Evolutionary conservation across 92 coral and sea anemone species (phyloP).

Genomic region (Porites divaricata): DNA sequence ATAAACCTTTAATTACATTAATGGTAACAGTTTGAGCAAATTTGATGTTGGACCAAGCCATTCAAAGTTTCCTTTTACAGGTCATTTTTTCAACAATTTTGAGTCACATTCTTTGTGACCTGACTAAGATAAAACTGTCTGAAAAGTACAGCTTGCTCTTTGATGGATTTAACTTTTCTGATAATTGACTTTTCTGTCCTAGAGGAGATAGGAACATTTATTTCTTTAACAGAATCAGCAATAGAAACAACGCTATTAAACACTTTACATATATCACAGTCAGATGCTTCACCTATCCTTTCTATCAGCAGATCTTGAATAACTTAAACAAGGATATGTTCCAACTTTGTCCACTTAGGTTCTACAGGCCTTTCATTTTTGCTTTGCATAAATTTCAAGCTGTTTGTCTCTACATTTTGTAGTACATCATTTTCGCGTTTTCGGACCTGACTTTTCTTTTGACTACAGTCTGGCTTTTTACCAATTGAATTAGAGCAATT

Average conservation of each 20-base stretch:
- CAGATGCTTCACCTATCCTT: constrained; percentile 48
- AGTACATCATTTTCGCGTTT: constrained; percentile 37
- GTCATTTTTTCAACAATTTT: neutral
- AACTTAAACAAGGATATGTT: constrained; percentile 57
- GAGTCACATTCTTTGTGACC: constrained; percentile 36
- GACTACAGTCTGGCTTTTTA: constrained; percentile 46
- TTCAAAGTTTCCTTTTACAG: constrained; percentile 10
- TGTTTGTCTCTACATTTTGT: constrained; percentile 38
- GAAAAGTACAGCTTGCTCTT: constrained; percentile 45
- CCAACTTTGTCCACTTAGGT: constrained; percentile 49
- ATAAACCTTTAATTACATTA: neutral
- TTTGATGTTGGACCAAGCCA: constrained; percentile 13
- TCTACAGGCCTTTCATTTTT: constrained; percentile 39
- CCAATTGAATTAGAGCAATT: constrained; percentile 47
- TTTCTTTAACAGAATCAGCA: constrained; percentile 51
- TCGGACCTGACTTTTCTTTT: constrained; percentile 33
- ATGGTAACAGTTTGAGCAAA: neutral
- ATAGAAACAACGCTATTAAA: constrained; percentile 39
- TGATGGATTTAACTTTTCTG: constrained; percentile 34
- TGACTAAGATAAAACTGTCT: constrained; percentile 52
- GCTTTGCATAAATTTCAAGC: constrained; percentile 35
- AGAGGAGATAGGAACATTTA: constrained; percentile 42
- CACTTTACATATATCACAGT: constrained; percentile 36
- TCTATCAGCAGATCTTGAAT: constrained; percentile 42
- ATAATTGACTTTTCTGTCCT: constrained; percentile 44